phyloP scores from a whole-genome alignment of 1,140 invertebrate species.

The Drosophila seguyi region DNA sequence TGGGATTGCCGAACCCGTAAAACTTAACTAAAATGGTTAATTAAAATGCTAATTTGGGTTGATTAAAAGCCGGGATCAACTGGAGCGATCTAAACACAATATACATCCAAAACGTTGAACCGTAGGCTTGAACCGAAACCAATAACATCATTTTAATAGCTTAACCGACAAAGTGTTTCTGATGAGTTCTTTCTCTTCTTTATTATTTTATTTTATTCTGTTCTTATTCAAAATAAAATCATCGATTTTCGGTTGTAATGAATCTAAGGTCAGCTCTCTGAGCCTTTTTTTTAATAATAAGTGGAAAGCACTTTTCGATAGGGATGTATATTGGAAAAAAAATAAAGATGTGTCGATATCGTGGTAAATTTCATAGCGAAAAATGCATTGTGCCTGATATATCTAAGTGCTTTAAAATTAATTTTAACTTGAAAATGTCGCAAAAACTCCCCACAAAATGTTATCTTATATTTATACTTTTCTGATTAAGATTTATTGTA shows the following conservation, averaged over 20 bases:
- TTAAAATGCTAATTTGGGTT: conserved; percentile 56
- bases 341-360: neutral
- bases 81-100: conserved; percentile 20
- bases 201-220: no score
- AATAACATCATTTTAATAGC: conserved; percentile 1
- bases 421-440: no score
- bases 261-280: neutral
- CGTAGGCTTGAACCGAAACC: neutral
- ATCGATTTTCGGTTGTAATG: no score
- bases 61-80: conserved; percentile 35
- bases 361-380: no score
- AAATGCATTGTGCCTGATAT: no score
- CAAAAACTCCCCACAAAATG: no score
- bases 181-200: neutral
- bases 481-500: no score
- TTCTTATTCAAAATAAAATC: neutral
- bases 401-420: no score
- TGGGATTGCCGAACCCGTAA: conserved; percentile 58
- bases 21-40: conserved; percentile 54
- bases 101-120: conserved; percentile 1
- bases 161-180: conserved; percentile 6
- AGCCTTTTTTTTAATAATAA: neutral
- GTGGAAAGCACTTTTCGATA: neutral
- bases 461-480: no score
- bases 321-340: neutral